A percentile compares a stretch with the other conserved stretches of the same genome.
phyloP scores from a whole-genome alignment of 2,888 invertebrate genomes.

The Pteria penguin region DNA sequence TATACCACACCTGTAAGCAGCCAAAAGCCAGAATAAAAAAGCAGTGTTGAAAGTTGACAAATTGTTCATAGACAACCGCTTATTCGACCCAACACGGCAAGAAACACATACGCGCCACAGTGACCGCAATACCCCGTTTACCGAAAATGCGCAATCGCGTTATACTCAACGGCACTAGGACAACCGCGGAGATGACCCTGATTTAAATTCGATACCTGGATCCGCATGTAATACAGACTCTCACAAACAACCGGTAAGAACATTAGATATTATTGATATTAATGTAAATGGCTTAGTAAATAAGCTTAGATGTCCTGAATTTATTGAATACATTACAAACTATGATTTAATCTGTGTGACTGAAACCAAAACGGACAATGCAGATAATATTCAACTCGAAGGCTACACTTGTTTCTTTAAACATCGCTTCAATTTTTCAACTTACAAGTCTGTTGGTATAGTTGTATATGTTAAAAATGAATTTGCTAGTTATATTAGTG shows the following conservation, averaged over 20 bases:
- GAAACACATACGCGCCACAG: no score
- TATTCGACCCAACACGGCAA: background rate
- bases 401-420: background rate
- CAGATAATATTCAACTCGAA: background rate
- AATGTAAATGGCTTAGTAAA: background rate
- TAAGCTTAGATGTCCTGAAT: slow-evolving; percentile 3
- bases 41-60: background rate
- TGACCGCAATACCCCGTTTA: no score
- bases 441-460: slow-evolving; percentile 24
- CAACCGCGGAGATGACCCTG: background rate
- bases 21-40: background rate
- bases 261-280: background rate
- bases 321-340: background rate
- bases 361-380: slow-evolving; percentile 17
- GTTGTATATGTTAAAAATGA: background rate
- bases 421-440: slow-evolving; percentile 1
- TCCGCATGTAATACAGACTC: background rate
- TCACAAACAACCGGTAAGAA: background rate
- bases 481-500: background rate
- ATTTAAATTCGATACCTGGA: background rate
- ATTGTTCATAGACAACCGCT: background rate
- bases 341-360: slow-evolving; percentile 22
- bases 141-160: no score
- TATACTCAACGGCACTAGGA: background rate
- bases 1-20: background rate